Conservation (phyloP, 2,797 vertebrate species). For the Oreochromis mossambicus region DNA sequence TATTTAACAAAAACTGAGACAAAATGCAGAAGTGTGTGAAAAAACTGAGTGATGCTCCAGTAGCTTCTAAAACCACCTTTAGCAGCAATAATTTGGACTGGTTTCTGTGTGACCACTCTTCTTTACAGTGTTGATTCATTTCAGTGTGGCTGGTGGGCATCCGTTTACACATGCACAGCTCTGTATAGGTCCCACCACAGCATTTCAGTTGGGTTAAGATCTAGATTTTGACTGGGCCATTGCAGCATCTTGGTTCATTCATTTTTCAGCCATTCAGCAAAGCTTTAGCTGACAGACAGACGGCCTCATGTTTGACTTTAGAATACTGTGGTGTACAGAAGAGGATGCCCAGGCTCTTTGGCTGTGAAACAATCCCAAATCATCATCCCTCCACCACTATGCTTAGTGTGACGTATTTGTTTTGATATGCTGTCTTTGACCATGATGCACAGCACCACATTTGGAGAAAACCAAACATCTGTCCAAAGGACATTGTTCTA, state of each 20-base stretch:
- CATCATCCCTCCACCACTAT: accelerated
- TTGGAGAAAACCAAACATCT: background rate
- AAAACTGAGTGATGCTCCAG: background rate
- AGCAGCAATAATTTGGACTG: too few relatives aligned
- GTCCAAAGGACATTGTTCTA: background rate
- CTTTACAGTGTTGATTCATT: too few relatives aligned
- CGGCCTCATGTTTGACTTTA: background rate
- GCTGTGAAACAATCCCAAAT: background rate
- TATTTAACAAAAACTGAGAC: background rate
- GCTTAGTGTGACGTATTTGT: background rate
- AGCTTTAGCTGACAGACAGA: background rate
- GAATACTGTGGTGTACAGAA: background rate
- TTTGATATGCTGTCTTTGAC: background rate
- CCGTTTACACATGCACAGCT: too few relatives aligned
- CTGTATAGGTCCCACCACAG: too few relatives aligned
- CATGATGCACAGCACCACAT: background rate
- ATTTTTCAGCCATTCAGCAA: too few relatives aligned
- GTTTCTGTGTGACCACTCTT: too few relatives aligned
- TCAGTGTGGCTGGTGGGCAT: too few relatives aligned
- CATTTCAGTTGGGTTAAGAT: too few relatives aligned
- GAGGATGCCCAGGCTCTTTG: background rate
- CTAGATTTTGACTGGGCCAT: too few relatives aligned
- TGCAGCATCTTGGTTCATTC: too few relatives aligned
- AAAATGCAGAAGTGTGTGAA: background rate
- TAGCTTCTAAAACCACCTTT: background rate